Evolutionary conservation across 2,113 vertebrate species (phyloP).

Genomic region (Lucifuga dentata): DNA sequence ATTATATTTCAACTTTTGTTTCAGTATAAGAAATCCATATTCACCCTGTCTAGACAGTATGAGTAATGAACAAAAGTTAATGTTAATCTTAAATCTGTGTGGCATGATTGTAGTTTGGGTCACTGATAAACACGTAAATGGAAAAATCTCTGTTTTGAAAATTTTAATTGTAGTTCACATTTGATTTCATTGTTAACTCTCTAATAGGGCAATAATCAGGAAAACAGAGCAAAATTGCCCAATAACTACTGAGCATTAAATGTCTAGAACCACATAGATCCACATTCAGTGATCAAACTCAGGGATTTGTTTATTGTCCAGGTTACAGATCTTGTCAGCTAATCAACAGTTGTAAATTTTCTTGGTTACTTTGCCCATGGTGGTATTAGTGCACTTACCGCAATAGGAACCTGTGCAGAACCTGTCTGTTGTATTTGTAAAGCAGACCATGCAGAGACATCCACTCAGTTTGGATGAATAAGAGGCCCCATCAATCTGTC

Average conservation of each 20-base stretch:
- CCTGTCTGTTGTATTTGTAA: conserved; percentile 70
- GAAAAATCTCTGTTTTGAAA: no score
- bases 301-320: conserved; percentile 24
- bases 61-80: conserved; percentile 12
- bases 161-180: no score
- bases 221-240: no score
- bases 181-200: no score
- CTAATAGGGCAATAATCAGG: no score
- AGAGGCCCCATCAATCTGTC: conserved; percentile 84
- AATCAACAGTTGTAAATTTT: conserved; percentile 59
- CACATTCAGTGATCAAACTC: background rate
- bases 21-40: background rate
- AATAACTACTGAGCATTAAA: no score
- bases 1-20: conserved; percentile 21
- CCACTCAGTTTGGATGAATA: conserved; percentile 81
- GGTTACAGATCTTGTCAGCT: conserved; percentile 43
- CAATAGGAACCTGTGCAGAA: conserved; percentile 65
- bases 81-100: conserved; percentile 18
- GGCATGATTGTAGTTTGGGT: conserved; percentile 6
- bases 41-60: background rate
- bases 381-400: conserved; percentile 50
- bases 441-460: conserved; percentile 65
- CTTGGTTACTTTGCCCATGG: conserved; percentile 53
- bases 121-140: conserved; percentile 20
- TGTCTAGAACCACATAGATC: no score